Evolutionary conservation across 2,888 invertebrate genomes (phyloP).

Genomic region (Scaptomyza parva): DNA sequence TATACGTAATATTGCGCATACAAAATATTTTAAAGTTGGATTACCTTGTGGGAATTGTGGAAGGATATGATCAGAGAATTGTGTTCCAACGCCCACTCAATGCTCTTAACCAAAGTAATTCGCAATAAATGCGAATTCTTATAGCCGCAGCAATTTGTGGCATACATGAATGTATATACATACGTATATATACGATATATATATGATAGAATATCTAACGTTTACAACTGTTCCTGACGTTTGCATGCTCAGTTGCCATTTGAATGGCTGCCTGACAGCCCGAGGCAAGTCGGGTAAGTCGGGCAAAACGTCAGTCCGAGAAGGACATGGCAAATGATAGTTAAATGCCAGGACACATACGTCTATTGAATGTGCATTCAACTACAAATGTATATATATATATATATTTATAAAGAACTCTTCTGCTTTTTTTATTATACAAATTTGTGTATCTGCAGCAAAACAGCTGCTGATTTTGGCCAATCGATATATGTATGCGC

Average conservation of each 20-base stretch:
- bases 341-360: slow-evolving; percentile 52
- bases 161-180: slow-evolving; percentile 11
- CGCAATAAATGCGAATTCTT: slow-evolving; percentile 31
- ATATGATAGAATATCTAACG: slow-evolving; percentile 55
- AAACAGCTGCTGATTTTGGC: slow-evolving; percentile 73
- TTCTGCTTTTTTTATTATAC: slow-evolving; percentile 17
- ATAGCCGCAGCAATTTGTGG: slow-evolving; percentile 19
- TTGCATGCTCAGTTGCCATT: slow-evolving; percentile 82
- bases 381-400: background rate
- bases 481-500: slow-evolving; percentile 66
- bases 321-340: slow-evolving; percentile 57
- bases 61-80: slow-evolving; percentile 32
- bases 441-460: slow-evolving; percentile 41
- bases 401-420: slow-evolving; percentile 7
- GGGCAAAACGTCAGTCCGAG: slow-evolving; percentile 23
- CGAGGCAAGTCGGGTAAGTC: slow-evolving; percentile 31
- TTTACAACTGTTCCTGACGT: slow-evolving; percentile 66
- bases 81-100: slow-evolving; percentile 39
- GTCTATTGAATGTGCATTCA: slow-evolving; percentile 20
- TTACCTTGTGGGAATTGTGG: slow-evolving; percentile 4
- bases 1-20: slow-evolving; percentile 44
- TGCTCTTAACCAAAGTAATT: slow-evolving; percentile 22
- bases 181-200: slow-evolving; percentile 17
- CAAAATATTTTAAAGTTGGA: slow-evolving; percentile 6
- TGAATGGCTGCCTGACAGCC: slow-evolving; percentile 70